Evolutionary conservation across 2,888 invertebrate species (phyloP), one percentile per base, ranked within the genome.

Genomic region (Rosalia funebris): DNA sequence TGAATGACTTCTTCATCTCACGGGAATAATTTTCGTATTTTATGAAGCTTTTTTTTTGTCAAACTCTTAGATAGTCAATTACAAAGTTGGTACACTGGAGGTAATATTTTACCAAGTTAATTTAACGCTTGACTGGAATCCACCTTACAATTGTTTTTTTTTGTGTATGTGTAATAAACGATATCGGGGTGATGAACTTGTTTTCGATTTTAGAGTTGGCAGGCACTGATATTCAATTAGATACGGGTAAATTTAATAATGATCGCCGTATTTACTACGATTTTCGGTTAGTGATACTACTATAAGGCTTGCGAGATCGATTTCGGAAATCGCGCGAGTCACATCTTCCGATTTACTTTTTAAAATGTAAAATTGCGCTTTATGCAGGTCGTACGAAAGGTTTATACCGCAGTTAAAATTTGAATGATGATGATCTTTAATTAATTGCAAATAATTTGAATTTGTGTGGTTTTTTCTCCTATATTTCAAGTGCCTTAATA

Each of bases 91-190:
- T 60, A 69, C 71, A 72, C 70, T 70, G 62, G 71, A 73, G 74
- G 75, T 70, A 71, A 75, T 77, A 76, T 75, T 75, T 76, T 74
- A 75, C 75, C 61, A 70, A 76, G 76, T 77, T 77, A 77, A 77
- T 77, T 77, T 77, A 75, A 76, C 76, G 77, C 75, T 75, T 75
- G 71, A 77, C 71, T 77, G 77, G 73, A 74, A 71, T 68, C 71
- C 65, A 64, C 68, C 69, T 71, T 70, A 71, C 69, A 65, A 68
- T 71, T 72, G 71, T 71, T 71, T 71, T 71, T 63, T 70, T 63
- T 55, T 65, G 66, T 69, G 53, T n/a, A n/a, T n/a, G n/a, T 66
- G 20, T 39, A 57, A 57, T 57, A 37, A 39, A 57, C 34, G 34
- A 17, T 16, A 37, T 11, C 20, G 37, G 54, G 50, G 54, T 54